These are phyloP conservation scores for Pampus argenteus DNA, from an alignment of 2,797 vertebrate species.

Conservation along the genomic window DNA sequence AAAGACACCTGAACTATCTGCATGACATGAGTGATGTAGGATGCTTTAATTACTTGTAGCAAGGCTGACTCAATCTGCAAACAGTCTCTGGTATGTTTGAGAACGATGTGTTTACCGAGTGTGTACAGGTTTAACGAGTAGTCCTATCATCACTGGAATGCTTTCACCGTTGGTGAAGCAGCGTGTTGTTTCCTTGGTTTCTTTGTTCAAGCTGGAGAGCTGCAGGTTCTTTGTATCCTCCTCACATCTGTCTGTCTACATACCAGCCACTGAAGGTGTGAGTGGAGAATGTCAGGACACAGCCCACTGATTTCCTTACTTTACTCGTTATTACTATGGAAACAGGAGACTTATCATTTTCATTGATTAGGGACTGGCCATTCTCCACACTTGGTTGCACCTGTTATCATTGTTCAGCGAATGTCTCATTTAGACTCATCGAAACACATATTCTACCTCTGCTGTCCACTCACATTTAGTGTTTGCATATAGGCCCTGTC, in stretches of 20 bases:
- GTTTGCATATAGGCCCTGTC: neutral
- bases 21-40: neutral
- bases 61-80: conserved; percentile 10
- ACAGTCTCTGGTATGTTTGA: conserved; percentile 50
- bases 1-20: neutral
- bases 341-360: conserved; percentile 70
- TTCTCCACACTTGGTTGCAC: conserved; percentile 55
- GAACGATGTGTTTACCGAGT: conserved; percentile 50
- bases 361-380: conserved; percentile 55
- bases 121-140: conserved; percentile 65
- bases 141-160: conserved; percentile 64
- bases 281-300: conserved; percentile 53
- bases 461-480: neutral
- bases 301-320: conserved; percentile 61
- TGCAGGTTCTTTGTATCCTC: conserved; percentile 48
- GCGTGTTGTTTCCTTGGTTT: conserved; percentile 29
- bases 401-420: conserved; percentile 46
- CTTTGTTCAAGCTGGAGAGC: conserved; percentile 41
- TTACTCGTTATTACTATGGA: conserved; percentile 71
- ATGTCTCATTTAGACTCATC: conserved; percentile 34
- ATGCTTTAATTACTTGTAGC: conserved; percentile 6
- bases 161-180: conserved; percentile 48
- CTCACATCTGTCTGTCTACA: conserved; percentile 59
- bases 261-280: conserved; percentile 56
- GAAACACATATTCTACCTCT: neutral